Base-by-base conservation (phyloP, 2,113 vertebrate genomes). In the Ictalurus punctatus region DNA sequence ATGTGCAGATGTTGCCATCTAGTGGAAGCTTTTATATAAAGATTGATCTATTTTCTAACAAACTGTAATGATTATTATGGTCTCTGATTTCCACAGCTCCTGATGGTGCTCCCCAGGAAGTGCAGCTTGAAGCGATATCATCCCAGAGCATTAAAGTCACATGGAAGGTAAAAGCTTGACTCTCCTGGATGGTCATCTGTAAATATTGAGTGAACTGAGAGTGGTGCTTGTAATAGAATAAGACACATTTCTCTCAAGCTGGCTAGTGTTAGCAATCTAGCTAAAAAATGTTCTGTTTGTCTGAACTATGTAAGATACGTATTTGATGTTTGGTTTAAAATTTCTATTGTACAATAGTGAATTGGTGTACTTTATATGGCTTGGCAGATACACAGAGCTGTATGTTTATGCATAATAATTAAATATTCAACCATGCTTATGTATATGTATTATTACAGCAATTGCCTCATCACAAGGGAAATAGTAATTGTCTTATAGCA, bases 141-240 rank as follows among this genome's bases (percentile, higher is more conserved):
- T 99, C 98, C 40, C 98, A 99, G 93, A 97, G 97, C 95, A 98
- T 99, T 96, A 96, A 97, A 94, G 97, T 99, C 89, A 97, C 97
- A 89, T 99, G 98, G 98, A 99, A 99, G 98, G 98, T 99, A 96
- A 59, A 93, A 16, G 3, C 6, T 69, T 16, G 3, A 58, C 25
- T 48, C 34, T 40, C 16, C 21, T 9, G n/a, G 34, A 40, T 19
- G 6, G n/a, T 25, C 13, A 6, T 30, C 12, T 76, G 21, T 76
- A 76, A 76, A 73, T 19, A 25, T 25, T 44, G 40, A 76, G 23
- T 25, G 27, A 52, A 48, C 74, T 23, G 19, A 12, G 44, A 48
- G 44, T 1, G 6, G 23, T 23, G 19, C 6, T 25, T 25, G 3
- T 27, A 52, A 48, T 27, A 27, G 21, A 14, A 52, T 52, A 27